Evolutionary conservation across 2,888 invertebrate genomes (phyloP), one percentile per base, ranked within the genome.

Genomic region (Pyralis farinalis): DNA sequence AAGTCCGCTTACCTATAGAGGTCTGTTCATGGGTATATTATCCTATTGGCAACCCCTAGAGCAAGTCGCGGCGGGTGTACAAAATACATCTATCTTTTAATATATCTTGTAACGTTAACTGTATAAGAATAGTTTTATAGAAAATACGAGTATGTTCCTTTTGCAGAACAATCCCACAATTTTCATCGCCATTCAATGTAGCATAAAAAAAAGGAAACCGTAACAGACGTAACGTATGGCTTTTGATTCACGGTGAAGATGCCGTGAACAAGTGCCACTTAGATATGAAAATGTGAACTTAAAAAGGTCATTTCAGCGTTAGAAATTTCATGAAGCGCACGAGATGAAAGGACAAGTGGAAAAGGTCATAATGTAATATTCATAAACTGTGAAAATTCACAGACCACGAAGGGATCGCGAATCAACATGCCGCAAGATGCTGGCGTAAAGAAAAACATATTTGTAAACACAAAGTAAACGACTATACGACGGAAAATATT

Each of bases 341-440:
- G 27, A 32, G 28, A 33, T 33, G 16, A 33, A 4, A 33, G 25
- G 38, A 37, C 38, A 32, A 38, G 38, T 38, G 38, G 38, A 12
- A 12, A 32, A 39, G 39, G 39, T 33, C 33, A 33, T 28, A 28
- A 39, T 39, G 33, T 33, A 39, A 39, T 39, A 39, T 39, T 39
- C 39, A 39, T 39, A 38, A 38, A 38, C 36, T 36, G 20, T 31
- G 31, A 30, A 37, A 30, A 35, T 11, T 25, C 25, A 35, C 22
- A 29, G 33, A 28, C 33, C 33, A 33, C 33, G 27, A 32, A 31
- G 16, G 27, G 33, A 10, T 25, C 25, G 25, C 27, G 33, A 39
- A 33, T 39, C 39, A 39, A 33, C 39, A 33, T 39, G 10, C 33
- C 39, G 32, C 25, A 33, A 33, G 28, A 39, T 12, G 33, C 12